These are phyloP conservation scores for Kobus ellipsiprymnus DNA, from an alignment of 2,113 vertebrate species.

Conservation along the genomic window DNA sequence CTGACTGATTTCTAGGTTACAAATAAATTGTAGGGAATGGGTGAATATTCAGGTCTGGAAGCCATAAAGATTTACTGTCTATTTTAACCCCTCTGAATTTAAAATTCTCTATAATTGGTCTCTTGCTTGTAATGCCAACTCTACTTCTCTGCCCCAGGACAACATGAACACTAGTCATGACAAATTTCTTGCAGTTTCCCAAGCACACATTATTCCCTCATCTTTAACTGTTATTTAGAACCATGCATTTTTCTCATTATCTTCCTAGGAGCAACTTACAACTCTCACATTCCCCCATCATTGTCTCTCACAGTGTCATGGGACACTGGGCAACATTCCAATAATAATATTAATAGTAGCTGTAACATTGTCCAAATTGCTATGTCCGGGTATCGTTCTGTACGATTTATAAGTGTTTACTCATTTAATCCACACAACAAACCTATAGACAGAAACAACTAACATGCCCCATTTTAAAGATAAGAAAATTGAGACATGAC, in stretches of 20 bases:
- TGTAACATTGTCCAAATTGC: too few species aligned
- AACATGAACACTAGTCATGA: rapidly evolving
- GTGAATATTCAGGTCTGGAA: background rate
- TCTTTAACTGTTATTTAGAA: background rate
- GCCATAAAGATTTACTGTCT: background rate
- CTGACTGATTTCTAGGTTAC: background rate
- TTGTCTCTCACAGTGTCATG: background rate
- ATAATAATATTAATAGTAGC: background rate
- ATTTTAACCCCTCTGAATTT: background rate
- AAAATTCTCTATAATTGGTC: background rate
- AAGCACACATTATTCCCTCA: background rate
- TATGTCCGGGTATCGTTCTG: background rate
- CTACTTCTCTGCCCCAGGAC: too few species aligned
- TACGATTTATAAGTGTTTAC: background rate
- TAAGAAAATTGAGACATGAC: background rate
- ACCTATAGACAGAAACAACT: background rate
- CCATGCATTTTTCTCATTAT: background rate
- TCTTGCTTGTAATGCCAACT: background rate
- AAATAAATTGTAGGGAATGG: background rate
- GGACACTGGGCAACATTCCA: background rate
- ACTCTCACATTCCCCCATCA: background rate
- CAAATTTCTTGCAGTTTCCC: background rate
- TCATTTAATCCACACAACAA: background rate
- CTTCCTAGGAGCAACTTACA: background rate
- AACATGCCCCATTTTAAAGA: background rate